Evolutionary conservation across 2,113 vertebrate species (phyloP).

Genomic region (Orientallactaga bullata): DNA sequence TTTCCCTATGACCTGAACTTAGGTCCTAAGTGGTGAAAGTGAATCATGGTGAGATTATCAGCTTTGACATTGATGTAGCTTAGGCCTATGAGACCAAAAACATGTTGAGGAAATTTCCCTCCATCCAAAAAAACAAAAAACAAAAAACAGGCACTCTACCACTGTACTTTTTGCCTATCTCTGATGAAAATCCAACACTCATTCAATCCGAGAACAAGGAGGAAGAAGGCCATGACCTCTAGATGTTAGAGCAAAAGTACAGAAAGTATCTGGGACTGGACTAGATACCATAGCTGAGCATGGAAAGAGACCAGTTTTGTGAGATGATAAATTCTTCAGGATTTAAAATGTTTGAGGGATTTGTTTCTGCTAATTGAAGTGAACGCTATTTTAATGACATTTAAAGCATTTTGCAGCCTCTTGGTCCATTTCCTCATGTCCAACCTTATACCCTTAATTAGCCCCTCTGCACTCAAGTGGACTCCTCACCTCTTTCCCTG

Average conservation of each 20-base stretch:
- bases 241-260: not conserved
- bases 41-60: not conserved
- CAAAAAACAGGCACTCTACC: too few relatives aligned
- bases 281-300: fast-evolving
- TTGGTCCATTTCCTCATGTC: fast-evolving
- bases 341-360: not conserved
- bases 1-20: not conserved
- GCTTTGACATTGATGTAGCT: not conserved
- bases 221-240: not conserved
- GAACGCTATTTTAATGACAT: not conserved
- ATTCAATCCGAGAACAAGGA: not conserved
- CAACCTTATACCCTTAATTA: not conserved
- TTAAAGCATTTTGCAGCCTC: not conserved
- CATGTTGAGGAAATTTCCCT: not conserved
- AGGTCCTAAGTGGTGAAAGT: not conserved
- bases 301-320: not conserved
- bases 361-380: not conserved
- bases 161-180: not conserved
- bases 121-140: not conserved
- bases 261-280: not conserved
- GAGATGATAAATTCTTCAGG: not conserved
- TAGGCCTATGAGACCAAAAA: not conserved
- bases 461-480: not conserved
- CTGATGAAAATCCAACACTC: not conserved
- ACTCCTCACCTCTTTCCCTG: not conserved